Percentiles rank a stretch among this genome's conserved stretches.
Evolutionary conservation across 2,113 vertebrate genomes (phyloP).

Genomic region (Platanista minor): DNA sequence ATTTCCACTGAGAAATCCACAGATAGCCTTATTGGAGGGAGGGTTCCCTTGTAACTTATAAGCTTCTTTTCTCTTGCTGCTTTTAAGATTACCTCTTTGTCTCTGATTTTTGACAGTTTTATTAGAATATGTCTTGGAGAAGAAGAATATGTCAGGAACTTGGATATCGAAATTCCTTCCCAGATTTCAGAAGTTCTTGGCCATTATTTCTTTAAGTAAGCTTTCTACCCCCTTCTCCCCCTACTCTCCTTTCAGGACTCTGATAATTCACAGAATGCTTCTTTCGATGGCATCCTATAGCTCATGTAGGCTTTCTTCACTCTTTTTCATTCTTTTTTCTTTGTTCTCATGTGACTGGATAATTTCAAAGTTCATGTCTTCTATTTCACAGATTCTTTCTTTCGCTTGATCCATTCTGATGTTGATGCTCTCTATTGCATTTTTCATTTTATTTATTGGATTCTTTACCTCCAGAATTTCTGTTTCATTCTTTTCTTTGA

Average conservation of each 20-base stretch:
- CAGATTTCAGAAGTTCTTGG: not conserved
- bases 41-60: not conserved
- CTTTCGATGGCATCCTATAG: not conserved
- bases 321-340: not conserved
- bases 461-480: not conserved
- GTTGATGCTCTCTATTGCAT: not conserved
- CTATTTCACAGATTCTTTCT: not conserved
- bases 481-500: not conserved
- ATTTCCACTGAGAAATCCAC: not conserved
- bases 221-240: not conserved
- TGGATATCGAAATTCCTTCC: not conserved
- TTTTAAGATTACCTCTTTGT: not conserved
- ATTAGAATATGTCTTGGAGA: not conserved
- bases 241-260: not conserved
- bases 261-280: not conserved
- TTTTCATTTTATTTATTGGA: not conserved
- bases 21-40: not conserved
- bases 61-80: not conserved
- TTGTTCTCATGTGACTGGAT: not conserved
- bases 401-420: not conserved
- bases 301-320: not conserved
- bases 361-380: not conserved
- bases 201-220: not conserved
- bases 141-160: not conserved
- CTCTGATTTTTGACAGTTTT: not conserved